phyloP scores from a whole-genome alignment of 2,797 vertebrate genomes.

The Myotis findleyi region DNA sequence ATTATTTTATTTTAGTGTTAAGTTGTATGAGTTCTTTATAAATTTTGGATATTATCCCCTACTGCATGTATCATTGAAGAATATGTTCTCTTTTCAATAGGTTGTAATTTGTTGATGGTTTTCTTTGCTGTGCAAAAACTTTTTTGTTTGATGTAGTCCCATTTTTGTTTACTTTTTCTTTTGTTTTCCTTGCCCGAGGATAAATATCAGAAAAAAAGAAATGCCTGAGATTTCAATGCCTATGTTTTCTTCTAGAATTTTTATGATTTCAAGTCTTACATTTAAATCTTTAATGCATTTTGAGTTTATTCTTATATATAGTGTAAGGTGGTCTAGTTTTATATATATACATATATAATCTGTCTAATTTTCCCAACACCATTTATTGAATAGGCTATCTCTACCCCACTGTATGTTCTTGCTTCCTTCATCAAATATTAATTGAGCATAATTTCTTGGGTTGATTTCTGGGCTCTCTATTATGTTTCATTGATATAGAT shows the following conservation, averaged over 20 bases:
- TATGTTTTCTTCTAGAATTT: neutral
- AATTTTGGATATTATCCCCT: neutral
- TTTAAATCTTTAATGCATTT: neutral
- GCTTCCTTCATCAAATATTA: neutral
- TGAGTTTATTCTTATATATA: neutral
- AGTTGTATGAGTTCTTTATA: neutral
- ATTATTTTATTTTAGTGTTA: neutral
- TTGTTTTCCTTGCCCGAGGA: neutral
- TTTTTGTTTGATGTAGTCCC: neutral
- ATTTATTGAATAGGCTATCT: neutral
- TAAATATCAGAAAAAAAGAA: neutral
- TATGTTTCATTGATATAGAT: neutral
- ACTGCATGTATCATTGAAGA: neutral
- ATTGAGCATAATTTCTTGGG: neutral
- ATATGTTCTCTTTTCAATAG: neutral
- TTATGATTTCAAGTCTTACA: neutral
- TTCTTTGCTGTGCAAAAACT: neutral
- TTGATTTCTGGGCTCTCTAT: neutral
- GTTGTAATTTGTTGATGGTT: neutral
- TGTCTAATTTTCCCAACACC: neutral
- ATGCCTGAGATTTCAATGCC: neutral
- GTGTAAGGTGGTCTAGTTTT: neutral
- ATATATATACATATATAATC: neutral
- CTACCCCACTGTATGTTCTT: neutral
- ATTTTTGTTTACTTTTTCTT: neutral